Percentiles rank a stretch among this genome's conserved stretches.
phyloP scores from a whole-genome alignment of 2,113 vertebrate genomes.

The Archilochus colubris region DNA sequence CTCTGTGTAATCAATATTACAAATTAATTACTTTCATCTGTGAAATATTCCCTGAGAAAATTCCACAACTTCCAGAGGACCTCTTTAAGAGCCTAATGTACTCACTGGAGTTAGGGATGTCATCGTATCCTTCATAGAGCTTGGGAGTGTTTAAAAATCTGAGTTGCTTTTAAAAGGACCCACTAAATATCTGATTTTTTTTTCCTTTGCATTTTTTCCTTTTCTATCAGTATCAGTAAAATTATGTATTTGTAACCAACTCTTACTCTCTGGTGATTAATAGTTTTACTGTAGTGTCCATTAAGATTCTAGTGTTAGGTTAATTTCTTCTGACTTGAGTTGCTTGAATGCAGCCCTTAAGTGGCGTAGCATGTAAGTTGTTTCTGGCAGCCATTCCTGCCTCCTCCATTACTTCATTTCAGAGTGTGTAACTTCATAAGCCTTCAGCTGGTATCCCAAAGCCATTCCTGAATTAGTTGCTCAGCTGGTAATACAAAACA shows the following conservation, averaged over 20 bases:
- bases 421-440: constrained; percentile 36
- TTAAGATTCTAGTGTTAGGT: background rate
- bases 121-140: constrained; percentile 90
- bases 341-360: background rate
- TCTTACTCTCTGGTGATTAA: background rate
- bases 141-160: background rate
- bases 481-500: constrained; percentile 29
- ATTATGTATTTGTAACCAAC: background rate
- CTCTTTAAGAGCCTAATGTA: constrained; percentile 99
- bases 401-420: constrained; percentile 44
- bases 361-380: constrained; percentile 39
- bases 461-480: constrained; percentile 39
- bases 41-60: constrained; percentile 99
- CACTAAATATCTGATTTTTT: background rate
- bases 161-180: background rate
- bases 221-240: background rate
- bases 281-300: background rate
- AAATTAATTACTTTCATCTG: constrained; percentile 99
- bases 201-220: background rate
- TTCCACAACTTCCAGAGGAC: constrained; percentile 97
- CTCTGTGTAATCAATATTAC: constrained; percentile 99
- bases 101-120: constrained; percentile 97
- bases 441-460: constrained; percentile 37
- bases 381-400: constrained; percentile 53
- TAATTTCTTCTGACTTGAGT: background rate